phyloP scores from a whole-genome alignment of 2,113 vertebrate species.

The Alligator mississippiensis region DNA sequence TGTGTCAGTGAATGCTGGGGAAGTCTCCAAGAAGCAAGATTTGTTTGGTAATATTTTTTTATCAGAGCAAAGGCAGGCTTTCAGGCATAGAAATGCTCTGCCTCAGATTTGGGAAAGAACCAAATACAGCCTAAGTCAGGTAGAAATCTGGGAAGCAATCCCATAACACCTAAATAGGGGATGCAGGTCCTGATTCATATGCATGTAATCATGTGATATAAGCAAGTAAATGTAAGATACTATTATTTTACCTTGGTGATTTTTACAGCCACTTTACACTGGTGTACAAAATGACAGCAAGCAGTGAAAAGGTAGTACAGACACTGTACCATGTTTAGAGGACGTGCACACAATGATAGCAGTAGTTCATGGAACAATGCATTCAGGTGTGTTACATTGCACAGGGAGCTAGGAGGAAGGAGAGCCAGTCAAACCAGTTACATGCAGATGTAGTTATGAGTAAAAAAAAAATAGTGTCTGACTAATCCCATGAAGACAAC shows the following conservation, averaged over 20 bases:
- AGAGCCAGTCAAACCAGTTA: conserved; percentile 10
- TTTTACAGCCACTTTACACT: not conserved
- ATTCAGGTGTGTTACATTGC: fast-evolving
- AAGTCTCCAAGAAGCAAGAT: no score
- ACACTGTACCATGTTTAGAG: not conserved
- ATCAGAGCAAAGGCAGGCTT: no score
- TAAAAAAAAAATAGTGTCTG: not conserved
- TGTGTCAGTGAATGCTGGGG: not conserved
- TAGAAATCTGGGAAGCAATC: not conserved
- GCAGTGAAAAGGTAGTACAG: not conserved
- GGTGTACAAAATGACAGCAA: not conserved
- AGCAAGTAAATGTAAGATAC: not conserved
- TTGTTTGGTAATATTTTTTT: no score
- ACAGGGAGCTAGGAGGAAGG: not conserved
- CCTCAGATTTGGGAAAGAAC: no score
- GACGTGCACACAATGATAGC: fast-evolving
- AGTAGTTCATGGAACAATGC: not conserved
- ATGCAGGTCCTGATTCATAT: not conserved
- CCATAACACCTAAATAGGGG: not conserved
- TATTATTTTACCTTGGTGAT: no score
- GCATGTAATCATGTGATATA: not conserved
- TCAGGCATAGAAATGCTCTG: no score
- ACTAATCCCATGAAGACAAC: not conserved
- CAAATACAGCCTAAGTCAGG: no score
- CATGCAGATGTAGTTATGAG: fast-evolving